Evolutionary conservation across 2,113 vertebrate genomes (phyloP).

Genomic region (Xiphophorus maculatus): DNA sequence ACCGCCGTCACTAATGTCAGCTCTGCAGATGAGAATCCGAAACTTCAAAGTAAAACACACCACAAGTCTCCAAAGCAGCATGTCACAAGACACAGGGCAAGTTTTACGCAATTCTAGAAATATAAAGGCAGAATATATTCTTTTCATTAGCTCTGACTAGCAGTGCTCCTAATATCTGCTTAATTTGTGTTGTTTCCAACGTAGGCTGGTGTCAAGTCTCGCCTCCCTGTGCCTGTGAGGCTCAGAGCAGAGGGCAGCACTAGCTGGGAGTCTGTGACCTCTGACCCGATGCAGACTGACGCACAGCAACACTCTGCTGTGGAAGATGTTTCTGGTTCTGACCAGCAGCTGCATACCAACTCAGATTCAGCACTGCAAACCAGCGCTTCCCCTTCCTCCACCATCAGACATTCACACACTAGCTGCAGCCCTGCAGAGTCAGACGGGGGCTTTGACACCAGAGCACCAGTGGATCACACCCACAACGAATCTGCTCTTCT

Average conservation of each 20-base stretch:
- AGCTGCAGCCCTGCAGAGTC: slow-evolving; percentile 32
- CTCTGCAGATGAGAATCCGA: slow-evolving; percentile 48
- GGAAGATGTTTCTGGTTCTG: slow-evolving; percentile 14
- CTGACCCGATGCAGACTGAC: slow-evolving; percentile 39
- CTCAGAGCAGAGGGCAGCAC: slow-evolving; percentile 48
- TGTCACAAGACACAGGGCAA: slow-evolving; percentile 40
- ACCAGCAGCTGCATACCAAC: slow-evolving; percentile 27
- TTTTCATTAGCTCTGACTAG: neutral
- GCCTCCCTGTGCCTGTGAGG: slow-evolving; percentile 84
- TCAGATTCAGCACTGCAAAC: slow-evolving; percentile 25
- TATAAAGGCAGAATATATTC: neutral
- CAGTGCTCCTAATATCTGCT: slow-evolving; percentile 16
- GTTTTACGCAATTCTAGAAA: slow-evolving; percentile 4
- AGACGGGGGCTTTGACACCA: slow-evolving; percentile 24
- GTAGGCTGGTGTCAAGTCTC: slow-evolving; percentile 83
- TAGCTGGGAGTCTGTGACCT: slow-evolving; percentile 11
- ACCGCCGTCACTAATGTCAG: slow-evolving; percentile 54
- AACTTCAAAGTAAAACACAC: slow-evolving; percentile 26
- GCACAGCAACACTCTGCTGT: slow-evolving; percentile 17
- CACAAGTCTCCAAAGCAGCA: slow-evolving; percentile 34
- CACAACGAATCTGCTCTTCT: slow-evolving; percentile 46
- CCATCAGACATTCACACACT: neutral
- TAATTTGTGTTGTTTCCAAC: slow-evolving; percentile 17
- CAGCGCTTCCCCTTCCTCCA: slow-evolving; percentile 39
- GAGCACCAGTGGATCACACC: slow-evolving; percentile 9